Evolutionary conservation across 1,140 invertebrate species (phyloP).

Genomic region (Aleiodes sp.): DNA sequence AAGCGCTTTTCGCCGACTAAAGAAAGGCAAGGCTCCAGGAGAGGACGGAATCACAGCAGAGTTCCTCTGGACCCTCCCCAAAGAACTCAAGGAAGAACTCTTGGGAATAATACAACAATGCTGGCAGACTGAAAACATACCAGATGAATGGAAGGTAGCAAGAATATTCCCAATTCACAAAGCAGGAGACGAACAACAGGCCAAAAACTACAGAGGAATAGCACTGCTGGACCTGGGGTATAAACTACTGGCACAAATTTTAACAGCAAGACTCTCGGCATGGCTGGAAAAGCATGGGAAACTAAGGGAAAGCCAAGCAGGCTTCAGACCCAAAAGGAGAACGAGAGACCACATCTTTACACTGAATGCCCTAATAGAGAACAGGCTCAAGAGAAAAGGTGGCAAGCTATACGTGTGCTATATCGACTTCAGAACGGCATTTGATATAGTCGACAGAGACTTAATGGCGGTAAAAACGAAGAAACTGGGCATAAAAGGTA

Average conservation of each 20-base stretch:
- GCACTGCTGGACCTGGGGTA: constrained; percentile 1
- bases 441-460: not conserved
- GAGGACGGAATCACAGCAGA: too few relatives aligned
- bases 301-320: not conserved
- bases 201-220: constrained; percentile 3
- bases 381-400: not conserved
- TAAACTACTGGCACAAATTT: not conserved
- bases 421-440: not conserved
- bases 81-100: too few relatives aligned
- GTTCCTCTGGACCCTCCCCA: too few relatives aligned
- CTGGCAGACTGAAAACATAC: not conserved
- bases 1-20: too few relatives aligned
- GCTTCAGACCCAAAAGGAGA: not conserved
- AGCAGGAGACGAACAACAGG: not conserved
- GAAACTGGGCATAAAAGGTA: too few relatives aligned
- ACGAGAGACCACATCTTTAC: not conserved
- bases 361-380: not conserved
- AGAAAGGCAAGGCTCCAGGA: too few relatives aligned
- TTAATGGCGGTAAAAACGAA: not conserved
- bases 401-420: not conserved
- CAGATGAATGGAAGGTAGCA: not conserved
- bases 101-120: not conserved
- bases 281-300: not conserved
- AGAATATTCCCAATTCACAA: constrained; percentile 11
- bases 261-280: too few relatives aligned